Evolutionary conservation across 1,140 invertebrate species (phyloP), one percentile per base, ranked within the genome.

Genomic region (Akabosia matsudoensis): DNA sequence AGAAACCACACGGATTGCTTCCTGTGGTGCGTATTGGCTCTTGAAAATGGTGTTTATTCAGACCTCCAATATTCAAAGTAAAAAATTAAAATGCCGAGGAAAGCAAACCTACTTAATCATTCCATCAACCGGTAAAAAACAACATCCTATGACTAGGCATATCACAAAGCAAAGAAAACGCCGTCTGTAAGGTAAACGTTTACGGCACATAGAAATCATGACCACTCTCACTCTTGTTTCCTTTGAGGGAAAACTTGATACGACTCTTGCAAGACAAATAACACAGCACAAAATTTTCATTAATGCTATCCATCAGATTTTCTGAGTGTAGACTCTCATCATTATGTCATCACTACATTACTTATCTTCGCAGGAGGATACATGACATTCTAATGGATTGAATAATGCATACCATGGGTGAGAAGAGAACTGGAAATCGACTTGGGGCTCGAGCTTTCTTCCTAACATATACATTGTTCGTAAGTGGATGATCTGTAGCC

Each of bases 361-460:
- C 24, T 56, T 56, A 56, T 56, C 54, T 56, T 56, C 54, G 54
- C 54, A 56, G 54, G 54, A 24, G 54, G 54, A 45, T 56, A n/a
- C 54, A 56, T 22, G 54, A 56, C 37, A 45, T 45, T 18, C 37
- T 45, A n/a, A n/a, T n/a, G n/a, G n/a, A n/a, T n/a, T n/a, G n/a
- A n/a, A n/a, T n/a, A n/a, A n/a, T n/a, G n/a, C n/a, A n/a, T n/a
- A n/a, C n/a, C n/a, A n/a, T n/a, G n/a, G n/a, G n/a, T n/a, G n/a
- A n/a, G n/a, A n/a, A n/a, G n/a, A n/a, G n/a, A n/a, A n/a, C n/a
- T n/a, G n/a, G n/a, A n/a, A n/a, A n/a, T n/a, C n/a, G n/a, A n/a
- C n/a, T n/a, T n/a, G n/a, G n/a, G n/a, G n/a, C n/a, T n/a, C n/a
- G n/a, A n/a, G n/a, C n/a, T n/a, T n/a, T n/a, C n/a, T n/a, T n/a